Conservation (phyloP, 2,888 invertebrate species). For the Uloborus plumipes region DNA sequence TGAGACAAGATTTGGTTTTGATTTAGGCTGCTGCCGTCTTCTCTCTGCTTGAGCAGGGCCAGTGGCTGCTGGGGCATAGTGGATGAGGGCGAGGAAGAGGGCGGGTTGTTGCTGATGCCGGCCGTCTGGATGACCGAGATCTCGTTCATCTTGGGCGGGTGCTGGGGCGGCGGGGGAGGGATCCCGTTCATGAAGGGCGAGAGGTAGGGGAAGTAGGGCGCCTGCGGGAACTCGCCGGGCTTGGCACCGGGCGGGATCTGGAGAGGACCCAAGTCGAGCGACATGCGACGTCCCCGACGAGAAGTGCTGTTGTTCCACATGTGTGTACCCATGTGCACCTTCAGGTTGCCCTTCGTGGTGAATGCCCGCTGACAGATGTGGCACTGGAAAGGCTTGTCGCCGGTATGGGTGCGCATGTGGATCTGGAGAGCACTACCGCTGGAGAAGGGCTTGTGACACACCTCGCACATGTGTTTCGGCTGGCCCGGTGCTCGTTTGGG, state of each 20-base stretch:
- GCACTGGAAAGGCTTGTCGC: conserved; percentile 97
- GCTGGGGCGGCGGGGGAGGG: conserved; percentile 12
- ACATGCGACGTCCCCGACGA: conserved; percentile 94
- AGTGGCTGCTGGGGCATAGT: conserved; percentile 32
- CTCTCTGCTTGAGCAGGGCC: conserved; percentile 35
- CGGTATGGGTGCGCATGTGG: conserved; percentile 98
- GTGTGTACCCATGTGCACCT: conserved; percentile 98
- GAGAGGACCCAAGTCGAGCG: conserved; percentile 84
- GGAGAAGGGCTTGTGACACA: conserved; percentile 98
- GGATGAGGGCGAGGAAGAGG: conserved; percentile 15
- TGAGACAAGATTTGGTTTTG: conserved; percentile 43
- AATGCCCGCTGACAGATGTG: conserved; percentile 95
- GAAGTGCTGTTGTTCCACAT: conserved; percentile 98
- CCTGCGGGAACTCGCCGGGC: conserved; percentile 56
- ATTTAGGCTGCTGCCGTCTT: conserved; percentile 4
- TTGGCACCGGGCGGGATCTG: conserved; percentile 32
- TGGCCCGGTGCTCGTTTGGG: conserved; percentile 64
- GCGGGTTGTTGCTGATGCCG: conserved; percentile 40
- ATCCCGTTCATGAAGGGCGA: conserved; percentile 58
- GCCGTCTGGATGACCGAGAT: conserved; percentile 65
- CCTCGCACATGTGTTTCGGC: conserved; percentile 92
- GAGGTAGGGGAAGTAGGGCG: conserved; percentile 52
- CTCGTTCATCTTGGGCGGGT: conserved; percentile 62
- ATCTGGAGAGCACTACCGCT: conserved; percentile 98
- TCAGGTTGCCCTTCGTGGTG: conserved; percentile 97